These are phyloP conservation scores for Melanerpes formicivorus DNA, from an alignment of 2,113 vertebrate genomes.

Conservation along the genomic window DNA sequence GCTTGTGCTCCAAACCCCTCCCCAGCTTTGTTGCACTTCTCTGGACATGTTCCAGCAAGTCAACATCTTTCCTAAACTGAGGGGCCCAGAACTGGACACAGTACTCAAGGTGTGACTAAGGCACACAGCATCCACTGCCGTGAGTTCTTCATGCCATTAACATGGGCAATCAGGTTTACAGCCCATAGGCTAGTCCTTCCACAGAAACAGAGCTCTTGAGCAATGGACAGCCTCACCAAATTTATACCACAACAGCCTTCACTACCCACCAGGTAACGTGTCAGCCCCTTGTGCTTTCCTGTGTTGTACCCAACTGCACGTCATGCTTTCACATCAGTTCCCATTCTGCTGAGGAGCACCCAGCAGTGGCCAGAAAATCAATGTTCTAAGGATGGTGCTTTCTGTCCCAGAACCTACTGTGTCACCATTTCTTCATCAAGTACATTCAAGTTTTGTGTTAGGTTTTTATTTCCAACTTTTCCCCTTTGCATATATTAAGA, in stretches of 20 bases:
- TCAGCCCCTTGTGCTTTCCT: background rate
- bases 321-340: background rate
- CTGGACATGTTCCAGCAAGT: too few relatives aligned
- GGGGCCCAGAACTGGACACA: too few relatives aligned
- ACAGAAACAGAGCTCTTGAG: background rate
- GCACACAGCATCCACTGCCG: background rate
- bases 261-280: background rate
- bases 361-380: background rate
- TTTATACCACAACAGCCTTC: background rate
- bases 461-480: background rate
- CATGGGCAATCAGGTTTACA: background rate
- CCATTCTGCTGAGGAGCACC: background rate
- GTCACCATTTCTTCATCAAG: background rate
- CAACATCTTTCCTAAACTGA: too few relatives aligned
- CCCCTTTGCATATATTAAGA: background rate
- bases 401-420: background rate
- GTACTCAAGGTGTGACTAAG: background rate
- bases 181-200: rapidly evolving
- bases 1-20: too few relatives aligned
- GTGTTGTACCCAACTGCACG: rapidly evolving
- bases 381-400: background rate
- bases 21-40: too few relatives aligned
- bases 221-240: background rate
- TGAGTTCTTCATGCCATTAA: background rate
- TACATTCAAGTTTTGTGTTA: too few relatives aligned